A percentile compares a stretch with the other conserved stretches of the same genome.
phyloP scores from a whole-genome alignment of 2,888 invertebrate genomes.

The Euspilapteryx auroguttella region DNA sequence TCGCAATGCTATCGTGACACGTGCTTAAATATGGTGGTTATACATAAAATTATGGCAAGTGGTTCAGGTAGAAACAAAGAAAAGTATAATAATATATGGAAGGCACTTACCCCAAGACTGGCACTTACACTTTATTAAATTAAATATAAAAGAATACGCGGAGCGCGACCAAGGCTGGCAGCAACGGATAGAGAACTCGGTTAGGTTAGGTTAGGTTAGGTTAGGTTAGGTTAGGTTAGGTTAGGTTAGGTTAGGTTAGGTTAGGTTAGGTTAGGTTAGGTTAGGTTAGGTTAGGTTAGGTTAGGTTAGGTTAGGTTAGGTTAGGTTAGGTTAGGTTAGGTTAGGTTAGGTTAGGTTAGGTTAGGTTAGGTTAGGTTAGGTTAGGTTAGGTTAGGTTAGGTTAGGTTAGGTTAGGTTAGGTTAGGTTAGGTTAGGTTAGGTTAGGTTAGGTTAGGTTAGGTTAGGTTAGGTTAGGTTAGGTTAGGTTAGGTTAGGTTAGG shows the following conservation, averaged over 20 bases:
- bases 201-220: constrained; percentile 2
- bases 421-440: constrained; percentile 11
- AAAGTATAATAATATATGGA: too few species aligned
- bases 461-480: constrained; percentile 12
- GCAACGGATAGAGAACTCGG: too few species aligned
- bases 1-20: too few species aligned
- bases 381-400: constrained; percentile 9
- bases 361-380: constrained; percentile 9
- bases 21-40: too few species aligned
- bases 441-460: constrained; percentile 12
- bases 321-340: too few species aligned
- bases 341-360: too few species aligned
- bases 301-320: constrained; percentile 2
- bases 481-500: constrained; percentile 12
- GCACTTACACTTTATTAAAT: too few species aligned
- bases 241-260: constrained; percentile 3
- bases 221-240: constrained; percentile 5
- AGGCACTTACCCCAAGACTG: too few species aligned
- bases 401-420: constrained; percentile 11
- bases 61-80: too few species aligned
- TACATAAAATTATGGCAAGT: too few species aligned
- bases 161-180: too few species aligned
- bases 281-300: constrained; percentile 3
- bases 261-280: constrained; percentile 4
- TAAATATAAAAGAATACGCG: too few species aligned